Percentiles rank a stretch among this genome's conserved stretches.
phyloP scores from a whole-genome alignment of 2,888 invertebrate genomes.

The Drosophila pseudotakahashii region DNA sequence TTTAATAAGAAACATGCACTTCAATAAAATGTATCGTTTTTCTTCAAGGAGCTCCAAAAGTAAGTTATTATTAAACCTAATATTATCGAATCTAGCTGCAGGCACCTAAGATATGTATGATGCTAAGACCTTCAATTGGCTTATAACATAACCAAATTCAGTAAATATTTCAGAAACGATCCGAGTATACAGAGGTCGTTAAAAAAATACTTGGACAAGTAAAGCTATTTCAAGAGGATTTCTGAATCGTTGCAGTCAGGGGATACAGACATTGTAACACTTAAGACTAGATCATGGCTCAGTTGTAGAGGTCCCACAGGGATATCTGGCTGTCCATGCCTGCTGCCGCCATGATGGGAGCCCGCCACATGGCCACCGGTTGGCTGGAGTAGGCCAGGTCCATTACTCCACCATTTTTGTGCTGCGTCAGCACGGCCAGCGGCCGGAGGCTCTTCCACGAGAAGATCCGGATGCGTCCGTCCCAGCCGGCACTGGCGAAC shows the following conservation, averaged over 20 bases:
- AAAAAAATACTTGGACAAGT: constrained; percentile 14
- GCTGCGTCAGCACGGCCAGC: constrained; percentile 90
- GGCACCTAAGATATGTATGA: neutral
- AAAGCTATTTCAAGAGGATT: constrained; percentile 21
- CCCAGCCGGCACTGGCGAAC: constrained; percentile 91
- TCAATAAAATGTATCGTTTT: neutral
- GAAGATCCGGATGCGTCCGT: constrained; percentile 90
- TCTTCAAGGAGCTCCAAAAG: neutral
- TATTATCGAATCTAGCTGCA: neutral
- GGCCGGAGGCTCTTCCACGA: constrained; percentile 91
- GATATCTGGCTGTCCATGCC: constrained; percentile 91
- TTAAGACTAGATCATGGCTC: constrained; percentile 24
- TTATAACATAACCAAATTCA: neutral
- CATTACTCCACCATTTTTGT: constrained; percentile 89
- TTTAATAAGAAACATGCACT: neutral
- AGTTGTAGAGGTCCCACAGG: constrained; percentile 92
- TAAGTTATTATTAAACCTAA: neutral
- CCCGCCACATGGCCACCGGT: constrained; percentile 88
- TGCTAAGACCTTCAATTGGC: neutral
- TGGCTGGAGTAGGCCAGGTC: constrained; percentile 89
- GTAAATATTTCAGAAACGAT: neutral
- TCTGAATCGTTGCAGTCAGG: constrained; percentile 18
- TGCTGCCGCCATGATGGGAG: constrained; percentile 91
- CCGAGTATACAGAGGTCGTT: neutral
- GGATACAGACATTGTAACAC: constrained; percentile 42